Evolutionary conservation across 92 coral and sea anemone genomes (phyloP).

Genomic region (Porites rus): DNA sequence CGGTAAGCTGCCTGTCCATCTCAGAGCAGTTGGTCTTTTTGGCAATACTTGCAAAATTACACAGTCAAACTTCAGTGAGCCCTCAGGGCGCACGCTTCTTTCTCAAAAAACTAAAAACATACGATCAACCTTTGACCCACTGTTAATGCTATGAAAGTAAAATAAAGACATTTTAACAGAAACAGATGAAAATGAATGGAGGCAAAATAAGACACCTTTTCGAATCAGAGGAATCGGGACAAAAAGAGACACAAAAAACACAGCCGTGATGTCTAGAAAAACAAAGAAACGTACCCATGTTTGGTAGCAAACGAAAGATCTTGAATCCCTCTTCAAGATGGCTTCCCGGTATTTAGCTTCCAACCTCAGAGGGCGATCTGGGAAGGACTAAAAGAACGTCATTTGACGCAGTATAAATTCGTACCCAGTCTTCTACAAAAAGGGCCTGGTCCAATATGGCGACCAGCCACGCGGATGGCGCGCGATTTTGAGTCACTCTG

Average conservation of each 20-base stretch:
- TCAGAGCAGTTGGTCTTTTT: constrained; percentile 23
- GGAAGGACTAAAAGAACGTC: constrained; percentile 4
- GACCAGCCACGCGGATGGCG: constrained; percentile 18
- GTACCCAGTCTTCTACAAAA: constrained; percentile 19
- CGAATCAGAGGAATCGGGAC: constrained; percentile 23
- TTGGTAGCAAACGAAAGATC: constrained; percentile 21
- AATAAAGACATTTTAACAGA: constrained; percentile 12
- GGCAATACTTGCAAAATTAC: constrained; percentile 18
- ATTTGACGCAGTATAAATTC: neutral
- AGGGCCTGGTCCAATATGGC: constrained; percentile 20
- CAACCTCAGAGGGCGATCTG: constrained; percentile 17
- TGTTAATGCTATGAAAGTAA: constrained; percentile 5
- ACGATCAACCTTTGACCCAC: constrained; percentile 25
- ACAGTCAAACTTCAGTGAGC: constrained; percentile 20
- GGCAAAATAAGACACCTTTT: constrained; percentile 20
- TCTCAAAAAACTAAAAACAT: constrained; percentile 27
- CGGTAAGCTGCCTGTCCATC: neutral
- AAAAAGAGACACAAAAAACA: constrained; percentile 13
- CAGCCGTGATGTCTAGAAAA: constrained; percentile 26
- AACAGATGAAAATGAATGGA: constrained; percentile 16
- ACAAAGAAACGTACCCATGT: constrained; percentile 21
- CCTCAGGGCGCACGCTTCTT: constrained; percentile 8
- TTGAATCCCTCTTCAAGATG: constrained; percentile 2
- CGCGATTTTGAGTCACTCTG: constrained; percentile 12
- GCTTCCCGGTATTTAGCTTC: neutral